phyloP scores from a whole-genome alignment of 1,140 invertebrate species.

The Fopius arisanus region DNA sequence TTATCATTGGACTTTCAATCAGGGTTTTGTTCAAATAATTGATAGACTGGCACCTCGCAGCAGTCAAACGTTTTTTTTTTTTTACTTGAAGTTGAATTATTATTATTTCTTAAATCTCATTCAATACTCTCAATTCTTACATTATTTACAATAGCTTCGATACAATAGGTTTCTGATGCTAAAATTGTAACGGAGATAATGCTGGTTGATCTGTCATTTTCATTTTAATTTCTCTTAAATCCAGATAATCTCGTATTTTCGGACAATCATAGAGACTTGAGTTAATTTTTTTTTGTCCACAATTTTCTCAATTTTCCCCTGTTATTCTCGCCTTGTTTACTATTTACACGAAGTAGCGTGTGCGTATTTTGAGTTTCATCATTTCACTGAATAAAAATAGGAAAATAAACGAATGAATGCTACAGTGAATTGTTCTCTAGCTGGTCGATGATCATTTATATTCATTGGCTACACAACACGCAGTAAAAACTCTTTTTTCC shows the following conservation, averaged over 20 bases:
- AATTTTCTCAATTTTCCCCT: constrained; percentile 22
- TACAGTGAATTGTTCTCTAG: constrained; percentile 8
- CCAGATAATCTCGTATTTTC: constrained; percentile 11
- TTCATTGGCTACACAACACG: constrained; percentile 13
- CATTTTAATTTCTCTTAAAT: constrained; percentile 8
- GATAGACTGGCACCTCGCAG: neutral
- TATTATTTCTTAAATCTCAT: constrained; percentile 20
- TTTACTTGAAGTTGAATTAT: constrained; percentile 15
- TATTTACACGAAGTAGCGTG: constrained; percentile 14
- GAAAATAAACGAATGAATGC: neutral
- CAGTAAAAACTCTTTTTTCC: neutral
- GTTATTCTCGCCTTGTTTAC: neutral
- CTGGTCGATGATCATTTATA: constrained; percentile 7
- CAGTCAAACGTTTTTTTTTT: constrained; percentile 7
- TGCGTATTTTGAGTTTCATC: neutral
- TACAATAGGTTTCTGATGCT: constrained; percentile 26
- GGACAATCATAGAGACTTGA: constrained; percentile 17
- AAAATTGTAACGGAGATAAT: constrained; percentile 29
- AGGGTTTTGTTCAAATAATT: constrained; percentile 7
- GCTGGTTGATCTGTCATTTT: constrained; percentile 19
- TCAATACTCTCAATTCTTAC: constrained; percentile 47
- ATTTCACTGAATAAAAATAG: constrained; percentile 1
- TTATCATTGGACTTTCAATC: neutral
- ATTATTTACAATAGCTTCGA: constrained; percentile 50
- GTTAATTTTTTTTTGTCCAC: constrained; percentile 14